phyloP scores from a whole-genome alignment of 2,888 invertebrate genomes.

The Mythimna vitellina region DNA sequence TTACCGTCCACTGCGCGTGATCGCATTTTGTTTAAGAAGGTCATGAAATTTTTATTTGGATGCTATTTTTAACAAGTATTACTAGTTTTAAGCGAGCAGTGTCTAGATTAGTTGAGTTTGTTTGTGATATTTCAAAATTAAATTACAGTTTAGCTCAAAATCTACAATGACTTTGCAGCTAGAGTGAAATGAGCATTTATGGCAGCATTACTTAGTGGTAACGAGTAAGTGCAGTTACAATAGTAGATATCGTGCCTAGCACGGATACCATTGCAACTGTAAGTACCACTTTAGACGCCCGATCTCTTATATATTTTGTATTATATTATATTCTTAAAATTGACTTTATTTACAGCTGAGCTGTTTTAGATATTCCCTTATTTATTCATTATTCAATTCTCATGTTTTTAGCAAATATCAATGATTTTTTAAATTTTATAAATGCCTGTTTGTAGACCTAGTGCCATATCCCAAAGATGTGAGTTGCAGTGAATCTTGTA shows the following conservation, averaged over 20 bases:
- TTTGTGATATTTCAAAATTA: slow-evolving; percentile 41
- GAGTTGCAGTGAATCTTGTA: slow-evolving; percentile 36
- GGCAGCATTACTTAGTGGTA: slow-evolving; percentile 8
- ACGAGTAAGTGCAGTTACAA: neutral
- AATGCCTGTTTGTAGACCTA: slow-evolving; percentile 48
- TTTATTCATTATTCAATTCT: slow-evolving; percentile 33
- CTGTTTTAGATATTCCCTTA: slow-evolving; percentile 46
- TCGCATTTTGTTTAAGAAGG: slow-evolving; percentile 62
- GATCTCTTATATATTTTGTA: slow-evolving; percentile 48
- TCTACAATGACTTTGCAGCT: slow-evolving; percentile 37
- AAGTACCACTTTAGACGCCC: slow-evolving; percentile 3
- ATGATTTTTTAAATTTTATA: slow-evolving; percentile 25
- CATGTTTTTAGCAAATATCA: slow-evolving; percentile 42
- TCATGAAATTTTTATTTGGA: slow-evolving; percentile 58
- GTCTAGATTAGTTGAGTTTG: slow-evolving; percentile 48
- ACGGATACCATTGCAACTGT: neutral
- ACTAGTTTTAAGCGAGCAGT: slow-evolving; percentile 68
- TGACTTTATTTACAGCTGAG: slow-evolving; percentile 59
- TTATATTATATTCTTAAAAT: slow-evolving; percentile 29
- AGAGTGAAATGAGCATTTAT: slow-evolving; percentile 14
- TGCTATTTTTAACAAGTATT: slow-evolving; percentile 65
- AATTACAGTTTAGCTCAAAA: slow-evolving; percentile 29
- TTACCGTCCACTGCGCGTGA: slow-evolving; percentile 58
- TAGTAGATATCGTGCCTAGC: neutral
- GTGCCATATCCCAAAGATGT: slow-evolving; percentile 61